Conservation (phyloP, 1,140 invertebrate species). For the Radopholus similis region DNA sequence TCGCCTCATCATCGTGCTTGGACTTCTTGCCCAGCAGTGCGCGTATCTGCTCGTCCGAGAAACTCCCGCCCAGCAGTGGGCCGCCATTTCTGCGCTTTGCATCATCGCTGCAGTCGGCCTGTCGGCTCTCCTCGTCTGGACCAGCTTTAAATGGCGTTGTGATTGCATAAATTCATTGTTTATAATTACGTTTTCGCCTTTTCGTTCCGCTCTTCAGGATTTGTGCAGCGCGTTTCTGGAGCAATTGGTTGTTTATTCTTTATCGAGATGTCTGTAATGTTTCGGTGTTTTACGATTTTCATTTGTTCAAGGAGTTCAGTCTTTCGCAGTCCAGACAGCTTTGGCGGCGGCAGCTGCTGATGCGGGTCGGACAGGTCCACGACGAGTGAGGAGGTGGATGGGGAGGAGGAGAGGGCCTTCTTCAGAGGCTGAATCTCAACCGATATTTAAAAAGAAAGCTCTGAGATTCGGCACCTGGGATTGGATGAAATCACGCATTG, state of each 20-base stretch:
- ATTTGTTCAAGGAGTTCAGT: not conserved
- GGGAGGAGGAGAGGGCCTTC: not conserved
- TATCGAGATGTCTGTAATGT: not conserved
- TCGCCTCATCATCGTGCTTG: constrained; percentile 27
- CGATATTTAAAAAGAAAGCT: not conserved
- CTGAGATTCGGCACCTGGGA: not conserved
- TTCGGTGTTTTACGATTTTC: not conserved
- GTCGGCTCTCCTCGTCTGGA: not conserved
- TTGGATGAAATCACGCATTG: constrained; percentile 14
- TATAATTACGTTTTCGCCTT: constrained; percentile 20
- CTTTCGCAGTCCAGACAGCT: too few relatives aligned
- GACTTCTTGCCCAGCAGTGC: constrained; percentile 36
- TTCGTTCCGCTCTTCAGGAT: constrained; percentile 28
- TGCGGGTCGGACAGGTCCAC: too few relatives aligned
- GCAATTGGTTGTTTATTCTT: too few relatives aligned
- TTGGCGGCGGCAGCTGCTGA: too few relatives aligned
- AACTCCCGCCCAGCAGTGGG: not conserved
- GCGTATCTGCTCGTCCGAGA: constrained; percentile 31
- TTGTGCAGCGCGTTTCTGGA: constrained; percentile 38
- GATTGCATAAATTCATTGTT: too few relatives aligned
- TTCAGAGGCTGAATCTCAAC: not conserved
- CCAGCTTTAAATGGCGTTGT: too few relatives aligned
- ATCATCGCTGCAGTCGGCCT: not conserved
- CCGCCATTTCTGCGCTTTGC: not conserved
- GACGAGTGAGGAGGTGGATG: too few relatives aligned